phyloP scores from a whole-genome alignment of 2,888 invertebrate genomes.

The Mesochorus sp. region DNA sequence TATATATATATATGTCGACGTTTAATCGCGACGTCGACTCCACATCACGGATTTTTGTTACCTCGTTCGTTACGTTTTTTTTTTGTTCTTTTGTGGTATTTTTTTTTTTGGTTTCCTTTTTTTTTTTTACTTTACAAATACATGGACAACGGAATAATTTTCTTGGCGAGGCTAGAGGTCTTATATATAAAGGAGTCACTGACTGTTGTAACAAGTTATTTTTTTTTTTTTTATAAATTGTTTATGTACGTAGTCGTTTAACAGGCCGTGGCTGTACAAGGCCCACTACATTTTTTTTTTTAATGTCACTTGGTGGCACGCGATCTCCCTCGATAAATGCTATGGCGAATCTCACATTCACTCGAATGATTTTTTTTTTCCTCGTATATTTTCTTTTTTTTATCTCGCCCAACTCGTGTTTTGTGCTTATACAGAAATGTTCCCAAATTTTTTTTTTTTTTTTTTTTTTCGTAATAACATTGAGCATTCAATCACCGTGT shows the following conservation, averaged over 20 bases:
- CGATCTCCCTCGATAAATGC: constrained; percentile 75
- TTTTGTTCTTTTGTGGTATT: not conserved
- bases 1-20: constrained; percentile 28
- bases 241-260: constrained; percentile 68
- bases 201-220: constrained; percentile 76
- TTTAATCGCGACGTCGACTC: constrained; percentile 24
- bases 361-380: constrained; percentile 60
- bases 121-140: constrained; percentile 45
- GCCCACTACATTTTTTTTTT: constrained; percentile 75
- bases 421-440: constrained; percentile 68
- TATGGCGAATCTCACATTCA: constrained; percentile 63
- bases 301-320: constrained; percentile 77
- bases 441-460: constrained; percentile 55
- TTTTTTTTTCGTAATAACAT: constrained; percentile 62
- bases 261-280: constrained; percentile 82
- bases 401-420: constrained; percentile 61
- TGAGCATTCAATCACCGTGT: constrained; percentile 62
- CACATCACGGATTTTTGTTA: no score
- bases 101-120: constrained; percentile 3
- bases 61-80: constrained; percentile 7
- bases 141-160: constrained; percentile 56
- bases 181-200: constrained; percentile 74
- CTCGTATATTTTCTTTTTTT: constrained; percentile 7
- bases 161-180: constrained; percentile 64
- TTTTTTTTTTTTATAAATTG: constrained; percentile 49